Conservation (phyloP, 2,113 vertebrate species). For the Neolamprologus hecqui region DNA sequence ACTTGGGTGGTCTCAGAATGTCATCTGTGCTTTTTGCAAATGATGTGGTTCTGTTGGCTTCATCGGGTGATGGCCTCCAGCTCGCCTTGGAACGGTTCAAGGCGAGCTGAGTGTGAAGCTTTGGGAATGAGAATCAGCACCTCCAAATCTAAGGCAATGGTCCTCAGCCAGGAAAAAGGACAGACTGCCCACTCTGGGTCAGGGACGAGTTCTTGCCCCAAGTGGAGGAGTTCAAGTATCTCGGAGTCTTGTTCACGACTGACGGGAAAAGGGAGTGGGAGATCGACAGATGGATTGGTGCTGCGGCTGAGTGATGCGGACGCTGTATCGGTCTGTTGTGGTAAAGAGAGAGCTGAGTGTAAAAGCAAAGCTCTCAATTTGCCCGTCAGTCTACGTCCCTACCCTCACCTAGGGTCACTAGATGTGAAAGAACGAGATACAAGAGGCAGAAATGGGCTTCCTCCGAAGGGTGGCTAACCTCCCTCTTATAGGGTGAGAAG, state of each 20-base stretch:
- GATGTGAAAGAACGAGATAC: background rate
- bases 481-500: background rate
- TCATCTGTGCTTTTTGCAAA: fast-evolving
- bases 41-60: background rate
- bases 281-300: background rate
- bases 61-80: background rate
- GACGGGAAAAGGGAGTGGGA: background rate
- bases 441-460: background rate
- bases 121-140: background rate
- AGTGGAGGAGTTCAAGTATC: background rate
- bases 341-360: background rate
- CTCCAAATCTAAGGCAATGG: background rate
- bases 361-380: background rate
- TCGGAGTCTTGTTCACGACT: background rate
- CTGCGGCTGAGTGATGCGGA: background rate
- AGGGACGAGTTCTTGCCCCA: background rate
- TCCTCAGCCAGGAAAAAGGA: background rate
- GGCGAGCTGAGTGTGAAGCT: background rate
- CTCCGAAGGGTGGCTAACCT: fast-evolving
- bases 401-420: fast-evolving
- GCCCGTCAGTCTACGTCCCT: background rate
- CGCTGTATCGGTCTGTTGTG: background rate
- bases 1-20: background rate
- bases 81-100: background rate
- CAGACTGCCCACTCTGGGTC: background rate